Evolutionary conservation across 2,888 invertebrate genomes (phyloP).

Genomic region (Yponomeuta evonymella): DNA sequence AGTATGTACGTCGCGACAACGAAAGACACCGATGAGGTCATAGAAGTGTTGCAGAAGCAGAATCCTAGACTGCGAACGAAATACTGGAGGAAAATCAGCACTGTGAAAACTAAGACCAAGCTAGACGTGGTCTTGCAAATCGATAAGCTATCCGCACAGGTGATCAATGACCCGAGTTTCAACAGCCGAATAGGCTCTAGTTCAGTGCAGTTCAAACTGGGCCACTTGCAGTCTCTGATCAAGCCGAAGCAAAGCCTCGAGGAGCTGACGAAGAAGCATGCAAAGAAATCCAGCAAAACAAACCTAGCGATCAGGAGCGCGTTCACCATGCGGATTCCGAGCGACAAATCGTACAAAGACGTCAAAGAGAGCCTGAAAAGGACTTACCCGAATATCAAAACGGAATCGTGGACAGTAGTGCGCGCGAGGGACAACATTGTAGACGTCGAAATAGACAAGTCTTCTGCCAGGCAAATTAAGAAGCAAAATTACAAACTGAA

Average conservation of each 20-base stretch:
- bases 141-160: slow-evolving; percentile 60
- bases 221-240: slow-evolving; percentile 52
- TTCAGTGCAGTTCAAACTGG: slow-evolving; percentile 50
- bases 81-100: slow-evolving; percentile 60
- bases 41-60: slow-evolving; percentile 45
- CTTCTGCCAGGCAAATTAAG: background rate
- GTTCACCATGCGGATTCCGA: background rate
- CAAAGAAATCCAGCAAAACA: slow-evolving; percentile 2
- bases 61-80: slow-evolving; percentile 60
- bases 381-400: background rate
- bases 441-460: background rate
- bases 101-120: slow-evolving; percentile 40
- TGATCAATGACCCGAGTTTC: slow-evolving; percentile 47
- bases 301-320: background rate
- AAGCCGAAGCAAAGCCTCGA: slow-evolving; percentile 47
- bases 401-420: background rate
- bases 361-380: background rate
- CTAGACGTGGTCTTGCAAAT: slow-evolving; percentile 58
- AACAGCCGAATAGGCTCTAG: slow-evolving; percentile 39
- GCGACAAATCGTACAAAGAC: background rate
- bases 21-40: slow-evolving; percentile 47
- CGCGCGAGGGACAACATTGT: background rate
- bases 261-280: slow-evolving; percentile 32
- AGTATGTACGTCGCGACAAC: slow-evolving; percentile 51
- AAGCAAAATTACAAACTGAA: background rate